Percentiles rank a stretch among this genome's conserved stretches.
Conservation (phyloP, 2,797 vertebrate genomes). For the Ataeniobius toweri region DNA sequence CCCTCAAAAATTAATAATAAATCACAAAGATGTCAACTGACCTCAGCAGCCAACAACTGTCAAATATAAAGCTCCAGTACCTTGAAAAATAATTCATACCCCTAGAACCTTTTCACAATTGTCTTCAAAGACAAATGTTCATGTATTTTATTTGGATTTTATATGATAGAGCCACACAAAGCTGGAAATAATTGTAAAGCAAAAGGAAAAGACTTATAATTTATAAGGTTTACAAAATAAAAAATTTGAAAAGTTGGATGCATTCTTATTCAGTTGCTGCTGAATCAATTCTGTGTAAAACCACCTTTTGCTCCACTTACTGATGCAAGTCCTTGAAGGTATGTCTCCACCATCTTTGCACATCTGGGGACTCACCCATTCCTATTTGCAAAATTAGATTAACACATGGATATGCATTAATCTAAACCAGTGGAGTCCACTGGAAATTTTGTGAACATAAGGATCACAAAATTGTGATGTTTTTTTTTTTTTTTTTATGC, state of each 20-base stretch:
- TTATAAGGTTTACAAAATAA: too few relatives aligned
- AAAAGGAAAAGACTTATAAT: too few relatives aligned
- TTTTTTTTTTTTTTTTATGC: too few relatives aligned
- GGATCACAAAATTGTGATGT: too few relatives aligned
- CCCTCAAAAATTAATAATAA: slow-evolving; percentile 6
- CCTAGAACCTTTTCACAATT: neutral
- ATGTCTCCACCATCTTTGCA: neutral
- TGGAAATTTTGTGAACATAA: too few relatives aligned
- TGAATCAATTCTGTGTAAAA: neutral
- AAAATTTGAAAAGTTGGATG: neutral
- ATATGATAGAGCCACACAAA: too few relatives aligned
- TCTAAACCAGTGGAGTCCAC: neutral
- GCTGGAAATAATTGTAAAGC: too few relatives aligned
- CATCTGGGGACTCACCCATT: neutral
- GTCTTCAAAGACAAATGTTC: too few relatives aligned
- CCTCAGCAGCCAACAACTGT: neutral
- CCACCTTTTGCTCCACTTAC: neutral
- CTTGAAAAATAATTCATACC: neutral
- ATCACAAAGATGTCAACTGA: neutral
- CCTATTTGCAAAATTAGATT: neutral
- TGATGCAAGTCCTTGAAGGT: neutral
- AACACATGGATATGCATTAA: neutral
- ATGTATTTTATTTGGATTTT: too few relatives aligned
- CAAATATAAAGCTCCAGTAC: neutral
- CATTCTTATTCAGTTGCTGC: neutral